Evolutionary conservation across 2,888 invertebrate species (phyloP).

Genomic region (Eumacrocentrus americanus): DNA sequence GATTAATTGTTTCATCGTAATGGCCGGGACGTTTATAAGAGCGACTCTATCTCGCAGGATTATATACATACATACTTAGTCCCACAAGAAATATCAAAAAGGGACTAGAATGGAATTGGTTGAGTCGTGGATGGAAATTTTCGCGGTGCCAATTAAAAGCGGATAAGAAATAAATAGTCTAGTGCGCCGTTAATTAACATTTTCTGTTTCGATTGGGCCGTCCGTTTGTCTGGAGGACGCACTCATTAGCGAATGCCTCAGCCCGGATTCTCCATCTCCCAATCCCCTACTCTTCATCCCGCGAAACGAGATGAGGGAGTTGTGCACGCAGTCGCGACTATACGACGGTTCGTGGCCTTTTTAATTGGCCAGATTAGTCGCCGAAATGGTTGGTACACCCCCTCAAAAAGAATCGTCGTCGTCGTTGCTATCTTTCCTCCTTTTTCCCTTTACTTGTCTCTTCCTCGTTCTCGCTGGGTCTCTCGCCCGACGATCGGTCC

Average conservation of each 20-base stretch:
- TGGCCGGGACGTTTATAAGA: not conserved
- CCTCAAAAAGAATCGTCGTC: constrained; percentile 7
- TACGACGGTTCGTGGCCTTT: constrained; percentile 42
- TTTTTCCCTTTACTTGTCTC: not conserved
- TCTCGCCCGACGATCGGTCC: constrained; percentile 11
- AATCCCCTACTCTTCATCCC: not conserved
- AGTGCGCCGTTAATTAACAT: constrained; percentile 57
- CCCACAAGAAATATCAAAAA: too few species aligned
- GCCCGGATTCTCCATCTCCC: constrained; percentile 46
- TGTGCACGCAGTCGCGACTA: constrained; percentile 9
- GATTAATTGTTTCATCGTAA: constrained; percentile 10
- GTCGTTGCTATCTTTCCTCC: constrained; percentile 6
- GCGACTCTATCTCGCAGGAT: too few species aligned
- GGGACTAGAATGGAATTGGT: too few species aligned
- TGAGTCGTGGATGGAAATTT: constrained; percentile 47
- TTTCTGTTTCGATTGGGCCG: constrained; percentile 56
- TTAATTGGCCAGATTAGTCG: constrained; percentile 60
- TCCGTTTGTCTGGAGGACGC: constrained; percentile 33
- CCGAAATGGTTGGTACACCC: constrained; percentile 46
- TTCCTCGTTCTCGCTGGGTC: not conserved
- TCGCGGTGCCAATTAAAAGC: constrained; percentile 52
- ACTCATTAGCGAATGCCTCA: constrained; percentile 61
- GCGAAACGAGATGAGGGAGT: constrained; percentile 25
- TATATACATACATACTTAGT: not conserved
- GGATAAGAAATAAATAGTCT: constrained; percentile 45